A percentile compares a stretch with the other conserved stretches of the same genome.
Evolutionary conservation across 2,113 vertebrate species (phyloP).

Genomic region (Marcusenius ussheri): DNA sequence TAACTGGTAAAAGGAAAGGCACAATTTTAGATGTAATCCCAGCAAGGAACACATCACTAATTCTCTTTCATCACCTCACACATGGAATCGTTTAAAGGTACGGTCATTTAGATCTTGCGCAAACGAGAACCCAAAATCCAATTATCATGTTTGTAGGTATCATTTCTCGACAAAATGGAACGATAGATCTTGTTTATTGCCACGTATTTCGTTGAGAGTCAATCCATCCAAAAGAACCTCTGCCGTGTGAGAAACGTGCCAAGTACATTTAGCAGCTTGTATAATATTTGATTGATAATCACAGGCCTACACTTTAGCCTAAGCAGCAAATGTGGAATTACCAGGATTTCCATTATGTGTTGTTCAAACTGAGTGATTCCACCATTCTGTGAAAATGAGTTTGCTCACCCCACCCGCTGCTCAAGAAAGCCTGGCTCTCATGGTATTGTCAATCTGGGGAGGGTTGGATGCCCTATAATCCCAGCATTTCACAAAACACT

Average conservation of each 20-base stretch:
- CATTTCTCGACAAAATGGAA: background rate
- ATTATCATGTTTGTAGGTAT: background rate
- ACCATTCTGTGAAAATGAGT: background rate
- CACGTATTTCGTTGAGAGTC: background rate
- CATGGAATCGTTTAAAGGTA: background rate
- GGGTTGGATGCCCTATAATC: background rate
- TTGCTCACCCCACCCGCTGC: background rate
- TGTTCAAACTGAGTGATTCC: background rate
- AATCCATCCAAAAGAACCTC: background rate
- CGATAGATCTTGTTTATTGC: background rate
- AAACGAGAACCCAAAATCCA: background rate
- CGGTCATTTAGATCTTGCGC: background rate
- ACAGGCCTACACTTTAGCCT: background rate
- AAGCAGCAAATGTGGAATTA: background rate
- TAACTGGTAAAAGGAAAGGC: background rate
- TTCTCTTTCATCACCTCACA: background rate
- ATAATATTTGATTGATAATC: background rate
- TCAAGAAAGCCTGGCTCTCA: background rate
- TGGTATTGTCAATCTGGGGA: background rate
- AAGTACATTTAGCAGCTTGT: background rate
- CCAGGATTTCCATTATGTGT: background rate
- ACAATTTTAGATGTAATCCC: background rate
- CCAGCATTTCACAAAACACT: background rate
- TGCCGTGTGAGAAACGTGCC: background rate
- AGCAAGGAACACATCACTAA: background rate